Evolutionary conservation across 2,888 invertebrate species (phyloP).

Genomic region (Philonicus albiceps): DNA sequence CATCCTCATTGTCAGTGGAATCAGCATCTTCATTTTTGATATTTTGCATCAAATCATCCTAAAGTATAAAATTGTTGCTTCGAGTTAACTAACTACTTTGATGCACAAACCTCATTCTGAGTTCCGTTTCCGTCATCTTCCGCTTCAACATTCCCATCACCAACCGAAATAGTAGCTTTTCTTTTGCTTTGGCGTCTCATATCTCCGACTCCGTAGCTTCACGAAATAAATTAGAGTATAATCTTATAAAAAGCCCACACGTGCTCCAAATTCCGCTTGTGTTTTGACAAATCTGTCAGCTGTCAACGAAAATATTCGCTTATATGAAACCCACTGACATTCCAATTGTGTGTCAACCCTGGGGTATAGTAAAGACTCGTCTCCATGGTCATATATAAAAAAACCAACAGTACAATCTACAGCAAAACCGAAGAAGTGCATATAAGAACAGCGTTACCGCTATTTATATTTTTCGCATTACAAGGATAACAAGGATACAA

Average conservation of each 20-base stretch:
- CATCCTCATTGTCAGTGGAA: conserved; percentile 64
- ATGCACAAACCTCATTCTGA: not conserved
- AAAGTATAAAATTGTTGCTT: conserved; percentile 23
- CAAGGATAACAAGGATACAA: too few relatives aligned
- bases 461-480: too few relatives aligned
- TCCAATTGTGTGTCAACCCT: too few relatives aligned
- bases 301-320: too few relatives aligned
- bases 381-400: too few relatives aligned
- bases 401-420: too few relatives aligned
- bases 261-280: not conserved
- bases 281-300: not conserved
- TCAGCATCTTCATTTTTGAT: conserved; percentile 61
- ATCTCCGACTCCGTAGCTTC: not conserved
- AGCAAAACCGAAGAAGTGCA: too few relatives aligned
- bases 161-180: not conserved
- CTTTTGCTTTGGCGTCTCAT: not conserved
- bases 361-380: too few relatives aligned
- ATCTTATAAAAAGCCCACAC: not conserved
- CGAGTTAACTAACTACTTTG: not conserved
- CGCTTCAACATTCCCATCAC: too few relatives aligned
- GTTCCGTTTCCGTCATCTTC: not conserved
- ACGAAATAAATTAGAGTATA: not conserved
- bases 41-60: conserved; percentile 56
- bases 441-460: too few relatives aligned
- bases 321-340: too few relatives aligned